phyloP scores from a whole-genome alignment of 1,140 invertebrate species.

The Pteromalus puparum region DNA sequence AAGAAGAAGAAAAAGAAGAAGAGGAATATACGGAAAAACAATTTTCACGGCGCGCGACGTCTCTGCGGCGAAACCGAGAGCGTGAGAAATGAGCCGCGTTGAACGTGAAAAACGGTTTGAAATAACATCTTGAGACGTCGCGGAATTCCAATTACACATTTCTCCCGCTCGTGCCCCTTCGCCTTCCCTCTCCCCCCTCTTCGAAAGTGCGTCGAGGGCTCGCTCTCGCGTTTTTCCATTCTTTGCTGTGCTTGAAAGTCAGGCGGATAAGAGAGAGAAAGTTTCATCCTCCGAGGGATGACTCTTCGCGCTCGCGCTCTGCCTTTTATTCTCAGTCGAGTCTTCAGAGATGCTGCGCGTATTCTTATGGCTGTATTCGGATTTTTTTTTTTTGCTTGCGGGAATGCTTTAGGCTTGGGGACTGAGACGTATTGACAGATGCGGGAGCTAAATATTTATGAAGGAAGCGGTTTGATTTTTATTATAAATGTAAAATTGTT shows the following conservation, averaged over 20 bases:
- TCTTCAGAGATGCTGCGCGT: background rate
- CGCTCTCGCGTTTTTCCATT: constrained; percentile 25
- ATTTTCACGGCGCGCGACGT: constrained; percentile 12
- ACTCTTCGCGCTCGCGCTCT: background rate
- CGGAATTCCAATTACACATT: constrained; percentile 52
- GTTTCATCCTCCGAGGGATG: background rate
- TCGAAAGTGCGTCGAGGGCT: constrained; percentile 34
- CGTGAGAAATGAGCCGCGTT: constrained; percentile 49
- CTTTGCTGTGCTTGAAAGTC: background rate
- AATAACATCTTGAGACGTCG: constrained; percentile 51
- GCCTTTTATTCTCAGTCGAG: background rate
- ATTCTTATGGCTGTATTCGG: background rate
- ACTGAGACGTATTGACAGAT: too few relatives aligned
- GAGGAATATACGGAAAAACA: constrained; percentile 13
- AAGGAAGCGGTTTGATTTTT: too few relatives aligned
- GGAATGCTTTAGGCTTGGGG: too few relatives aligned
- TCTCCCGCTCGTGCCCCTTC: background rate
- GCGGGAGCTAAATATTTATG: too few relatives aligned
- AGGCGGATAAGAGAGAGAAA: constrained; percentile 25
- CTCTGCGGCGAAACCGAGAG: constrained; percentile 22
- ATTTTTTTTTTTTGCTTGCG: background rate
- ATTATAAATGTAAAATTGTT: too few relatives aligned
- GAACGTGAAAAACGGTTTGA: constrained; percentile 48
- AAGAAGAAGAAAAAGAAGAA: background rate
- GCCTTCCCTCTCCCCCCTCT: background rate